These are phyloP conservation scores for Gymnocephalus cernua DNA, from an alignment of 2,113 vertebrate species.

Conservation along the genomic window DNA sequence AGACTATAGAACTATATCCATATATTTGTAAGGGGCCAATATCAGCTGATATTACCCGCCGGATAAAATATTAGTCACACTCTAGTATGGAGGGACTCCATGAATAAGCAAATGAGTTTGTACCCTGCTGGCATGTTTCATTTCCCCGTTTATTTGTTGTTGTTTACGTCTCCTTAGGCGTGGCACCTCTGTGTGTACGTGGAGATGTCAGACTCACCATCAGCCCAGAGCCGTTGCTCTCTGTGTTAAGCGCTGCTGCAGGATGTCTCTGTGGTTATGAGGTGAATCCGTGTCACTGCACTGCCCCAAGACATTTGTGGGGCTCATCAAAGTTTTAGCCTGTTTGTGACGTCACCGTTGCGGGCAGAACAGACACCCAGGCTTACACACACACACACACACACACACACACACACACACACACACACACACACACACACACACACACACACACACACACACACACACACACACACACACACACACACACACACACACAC, in stretches of 20 bases:
- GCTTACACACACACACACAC: background rate
- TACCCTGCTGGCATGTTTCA: background rate
- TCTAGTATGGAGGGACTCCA: conserved; percentile 1
- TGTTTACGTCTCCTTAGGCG: conserved; percentile 8
- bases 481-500: conserved; percentile 1
- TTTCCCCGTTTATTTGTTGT: background rate
- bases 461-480: conserved; percentile 28
- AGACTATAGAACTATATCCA: background rate
- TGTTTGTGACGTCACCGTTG: conserved; percentile 60
- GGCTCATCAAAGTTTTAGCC: conserved; percentile 65
- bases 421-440: no score
- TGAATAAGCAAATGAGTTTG: conserved; percentile 32
- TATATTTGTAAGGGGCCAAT: background rate
- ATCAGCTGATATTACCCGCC: background rate
- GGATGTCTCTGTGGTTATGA: conserved; percentile 57
- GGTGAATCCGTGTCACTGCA: conserved; percentile 67
- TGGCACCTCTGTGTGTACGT: conserved; percentile 6
- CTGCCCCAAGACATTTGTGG: conserved; percentile 43
- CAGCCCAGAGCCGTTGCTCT: conserved; percentile 34
- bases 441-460: background rate
- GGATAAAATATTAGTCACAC: background rate
- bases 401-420: conserved; percentile 31
- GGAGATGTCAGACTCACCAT: conserved; percentile 40
- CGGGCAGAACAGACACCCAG: background rate
- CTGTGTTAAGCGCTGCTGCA: conserved; percentile 42